These are phyloP conservation scores for Tringa solitaria DNA, from an alignment of 2,113 vertebrate species.

Conservation along the genomic window DNA sequence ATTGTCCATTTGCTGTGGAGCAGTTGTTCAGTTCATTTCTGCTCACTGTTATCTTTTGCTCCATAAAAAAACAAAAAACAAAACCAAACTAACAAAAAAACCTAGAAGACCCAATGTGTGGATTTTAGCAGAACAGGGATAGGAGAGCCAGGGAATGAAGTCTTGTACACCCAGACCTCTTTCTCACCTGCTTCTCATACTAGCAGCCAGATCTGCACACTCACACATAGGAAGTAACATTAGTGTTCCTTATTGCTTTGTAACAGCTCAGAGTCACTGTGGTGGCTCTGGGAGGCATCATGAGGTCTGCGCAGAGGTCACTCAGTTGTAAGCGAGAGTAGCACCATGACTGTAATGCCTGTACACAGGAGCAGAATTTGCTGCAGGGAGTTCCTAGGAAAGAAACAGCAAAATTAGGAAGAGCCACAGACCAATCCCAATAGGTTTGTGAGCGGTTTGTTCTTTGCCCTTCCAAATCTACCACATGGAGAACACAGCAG, in stretches of 20 bases:
- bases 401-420: constrained; percentile 13
- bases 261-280: constrained; percentile 43
- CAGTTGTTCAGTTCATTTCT: not conserved
- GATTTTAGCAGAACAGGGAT: constrained; percentile 45
- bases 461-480: not conserved
- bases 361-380: constrained; percentile 88
- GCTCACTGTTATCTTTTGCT: constrained; percentile 21
- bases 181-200: constrained; percentile 40
- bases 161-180: constrained; percentile 39
- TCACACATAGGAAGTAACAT: constrained; percentile 21
- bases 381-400: constrained; percentile 84
- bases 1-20: not conserved
- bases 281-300: constrained; percentile 45
- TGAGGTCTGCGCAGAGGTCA: constrained; percentile 60
- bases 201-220: constrained; percentile 49
- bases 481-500: not conserved
- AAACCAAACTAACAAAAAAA: not conserved
- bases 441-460: not conserved
- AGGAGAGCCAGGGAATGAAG: constrained; percentile 50
- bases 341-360: constrained; percentile 89
- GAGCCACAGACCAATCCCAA: not conserved
- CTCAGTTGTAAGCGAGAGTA: constrained; percentile 82
- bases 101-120: constrained; percentile 30
- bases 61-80: not conserved
- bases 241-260: constrained; percentile 70